These are phyloP conservation scores for Neocrepidodera transversa DNA, from an alignment of 2,888 invertebrate species.

Conservation along the genomic window DNA sequence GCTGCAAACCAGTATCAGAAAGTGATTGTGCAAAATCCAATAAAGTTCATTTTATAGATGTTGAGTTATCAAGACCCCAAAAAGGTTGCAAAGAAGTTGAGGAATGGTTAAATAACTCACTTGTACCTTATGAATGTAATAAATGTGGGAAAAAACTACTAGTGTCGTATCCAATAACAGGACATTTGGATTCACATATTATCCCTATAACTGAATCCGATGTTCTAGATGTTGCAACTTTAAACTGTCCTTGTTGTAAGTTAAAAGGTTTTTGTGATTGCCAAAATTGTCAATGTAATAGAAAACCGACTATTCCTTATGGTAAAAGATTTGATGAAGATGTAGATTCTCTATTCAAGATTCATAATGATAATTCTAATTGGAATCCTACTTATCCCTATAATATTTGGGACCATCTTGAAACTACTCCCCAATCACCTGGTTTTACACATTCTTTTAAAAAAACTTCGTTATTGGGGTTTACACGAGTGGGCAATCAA, in stretches of 20 bases:
- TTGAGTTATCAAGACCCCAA: not conserved
- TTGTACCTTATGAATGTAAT: constrained; percentile 37
- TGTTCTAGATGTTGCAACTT: not conserved
- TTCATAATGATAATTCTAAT: not conserved
- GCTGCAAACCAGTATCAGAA: not conserved
- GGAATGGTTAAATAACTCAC: constrained; percentile 34
- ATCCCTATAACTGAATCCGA: not conserved
- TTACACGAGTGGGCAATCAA: constrained; percentile 17
- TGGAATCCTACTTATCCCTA: not conserved
- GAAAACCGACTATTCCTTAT: constrained; percentile 31
- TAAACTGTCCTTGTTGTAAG: constrained; percentile 21
- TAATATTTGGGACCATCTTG: not conserved
- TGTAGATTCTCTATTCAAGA: constrained; percentile 29
- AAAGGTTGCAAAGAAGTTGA: constrained; percentile 22
- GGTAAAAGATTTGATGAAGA: constrained; percentile 37
- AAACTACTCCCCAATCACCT: constrained; percentile 5
- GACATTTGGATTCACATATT: not conserved
- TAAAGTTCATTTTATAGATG: not conserved
- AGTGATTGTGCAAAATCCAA: not conserved
- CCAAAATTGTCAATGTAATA: constrained; percentile 23
- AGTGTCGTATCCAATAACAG: constrained; percentile 41
- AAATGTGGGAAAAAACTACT: constrained; percentile 35
- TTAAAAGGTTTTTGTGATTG: constrained; percentile 24
- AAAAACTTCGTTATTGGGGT: constrained; percentile 11
- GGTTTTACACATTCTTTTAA: constrained; percentile 15